Evolutionary conservation across 2,888 invertebrate species (phyloP).

Genomic region (Hyalella azteca): DNA sequence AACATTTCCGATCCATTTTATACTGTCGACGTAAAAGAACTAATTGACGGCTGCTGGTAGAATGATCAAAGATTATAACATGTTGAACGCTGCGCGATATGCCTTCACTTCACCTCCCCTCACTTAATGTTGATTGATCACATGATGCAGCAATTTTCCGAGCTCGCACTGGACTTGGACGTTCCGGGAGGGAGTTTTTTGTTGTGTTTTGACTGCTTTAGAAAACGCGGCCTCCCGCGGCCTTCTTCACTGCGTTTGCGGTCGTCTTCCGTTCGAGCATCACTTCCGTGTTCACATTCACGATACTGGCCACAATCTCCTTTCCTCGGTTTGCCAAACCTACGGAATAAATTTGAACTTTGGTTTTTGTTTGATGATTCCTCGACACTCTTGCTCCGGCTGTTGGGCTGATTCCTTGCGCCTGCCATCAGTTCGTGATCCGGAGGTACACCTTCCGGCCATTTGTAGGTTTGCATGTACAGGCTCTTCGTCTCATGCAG

Average conservation of each 20-base stretch:
- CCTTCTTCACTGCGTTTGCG: background rate
- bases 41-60: too few relatives aligned
- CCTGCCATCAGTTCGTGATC: background rate
- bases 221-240: background rate
- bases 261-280: background rate
- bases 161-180: background rate
- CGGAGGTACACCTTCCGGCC: background rate
- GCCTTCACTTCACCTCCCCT: too few relatives aligned
- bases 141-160: background rate
- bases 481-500: background rate
- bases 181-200: background rate
- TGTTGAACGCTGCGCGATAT: too few relatives aligned
- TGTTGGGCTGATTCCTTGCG: background rate
- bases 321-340: background rate
- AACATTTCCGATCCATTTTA: too few relatives aligned
- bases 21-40: too few relatives aligned
- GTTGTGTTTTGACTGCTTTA: background rate
- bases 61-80: too few relatives aligned
- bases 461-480: constrained; percentile 27
- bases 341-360: background rate
- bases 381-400: background rate
- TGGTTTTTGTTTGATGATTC: background rate
- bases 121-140: too few relatives aligned
- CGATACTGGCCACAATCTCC: too few relatives aligned
- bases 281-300: too few relatives aligned